Evolutionary conservation across 2,113 vertebrate genomes (phyloP).

Genomic region (Ceuthmochares aereus): DNA sequence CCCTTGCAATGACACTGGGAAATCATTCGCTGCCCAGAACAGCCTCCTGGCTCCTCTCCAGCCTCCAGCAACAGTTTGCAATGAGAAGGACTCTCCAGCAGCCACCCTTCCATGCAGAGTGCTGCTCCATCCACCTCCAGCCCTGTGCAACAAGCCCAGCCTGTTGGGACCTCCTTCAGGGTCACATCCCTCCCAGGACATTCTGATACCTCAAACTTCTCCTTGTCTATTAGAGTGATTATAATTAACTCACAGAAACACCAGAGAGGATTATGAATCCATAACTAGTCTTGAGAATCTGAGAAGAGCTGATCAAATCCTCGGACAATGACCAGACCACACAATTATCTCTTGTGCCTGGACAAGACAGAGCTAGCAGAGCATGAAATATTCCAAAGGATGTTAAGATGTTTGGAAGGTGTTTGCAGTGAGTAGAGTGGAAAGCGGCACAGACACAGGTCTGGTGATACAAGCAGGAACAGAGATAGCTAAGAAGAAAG

Average conservation of each 20-base stretch:
- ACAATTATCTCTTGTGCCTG: neutral
- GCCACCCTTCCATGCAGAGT: neutral
- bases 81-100: neutral
- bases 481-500: neutral
- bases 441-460: neutral
- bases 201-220: conserved; percentile 3
- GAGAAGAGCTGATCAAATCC: neutral
- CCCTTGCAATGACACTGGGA: neutral
- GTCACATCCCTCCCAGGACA: neutral
- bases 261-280: neutral
- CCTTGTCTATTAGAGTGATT: neutral
- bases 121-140: neutral
- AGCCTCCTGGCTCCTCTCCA: neutral
- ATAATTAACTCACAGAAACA: neutral
- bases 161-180: neutral
- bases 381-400: neutral
- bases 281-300: neutral
- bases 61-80: neutral
- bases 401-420: neutral
- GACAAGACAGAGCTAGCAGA: neutral
- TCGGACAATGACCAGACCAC: neutral
- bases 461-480: neutral
- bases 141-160: neutral
- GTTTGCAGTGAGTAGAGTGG: neutral
- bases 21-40: neutral